Percentiles rank a stretch among this genome's conserved stretches.
Evolutionary conservation across 2,113 vertebrate genomes (phyloP).

Genomic region (Vulpes ferrilata): DNA sequence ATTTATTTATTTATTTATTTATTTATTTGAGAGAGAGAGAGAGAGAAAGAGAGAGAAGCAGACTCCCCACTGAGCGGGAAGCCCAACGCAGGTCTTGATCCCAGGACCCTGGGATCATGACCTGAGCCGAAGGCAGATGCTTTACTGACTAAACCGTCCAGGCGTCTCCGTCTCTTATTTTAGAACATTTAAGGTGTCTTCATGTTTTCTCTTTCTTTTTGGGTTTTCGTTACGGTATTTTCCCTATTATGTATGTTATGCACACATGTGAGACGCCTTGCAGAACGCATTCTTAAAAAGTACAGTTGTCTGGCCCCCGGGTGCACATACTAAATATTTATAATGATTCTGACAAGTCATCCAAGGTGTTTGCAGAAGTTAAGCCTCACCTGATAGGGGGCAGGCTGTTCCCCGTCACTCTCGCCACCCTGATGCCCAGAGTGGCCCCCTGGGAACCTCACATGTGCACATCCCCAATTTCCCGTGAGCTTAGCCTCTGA

Average conservation of each 20-base stretch:
- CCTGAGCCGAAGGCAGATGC: no score
- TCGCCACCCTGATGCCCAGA: fast-evolving
- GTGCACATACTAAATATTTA: background rate
- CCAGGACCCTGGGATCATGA: no score
- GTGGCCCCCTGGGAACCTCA: background rate
- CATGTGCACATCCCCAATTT: fast-evolving
- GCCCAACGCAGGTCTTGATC: no score
- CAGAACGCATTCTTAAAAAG: background rate
- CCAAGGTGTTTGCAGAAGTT: background rate
- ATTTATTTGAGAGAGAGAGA: no score
- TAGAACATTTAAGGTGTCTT: fast-evolving
- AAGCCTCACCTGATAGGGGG: fast-evolving
- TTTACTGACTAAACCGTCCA: no score
- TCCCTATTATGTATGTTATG: fast-evolving
- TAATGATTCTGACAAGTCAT: no score
- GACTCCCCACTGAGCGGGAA: no score
- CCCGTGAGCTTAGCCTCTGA: background rate
- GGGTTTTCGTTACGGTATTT: fast-evolving
- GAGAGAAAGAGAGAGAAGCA: no score
- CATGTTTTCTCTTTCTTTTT: background rate
- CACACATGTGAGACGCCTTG: fast-evolving
- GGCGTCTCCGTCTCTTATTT: no score
- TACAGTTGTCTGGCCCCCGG: fast-evolving
- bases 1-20: no score
- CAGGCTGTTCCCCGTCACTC: fast-evolving